These are phyloP conservation scores for Melanotaenia duboulayi DNA, from an alignment of 2,113 vertebrate genomes.

Conservation along the genomic window DNA sequence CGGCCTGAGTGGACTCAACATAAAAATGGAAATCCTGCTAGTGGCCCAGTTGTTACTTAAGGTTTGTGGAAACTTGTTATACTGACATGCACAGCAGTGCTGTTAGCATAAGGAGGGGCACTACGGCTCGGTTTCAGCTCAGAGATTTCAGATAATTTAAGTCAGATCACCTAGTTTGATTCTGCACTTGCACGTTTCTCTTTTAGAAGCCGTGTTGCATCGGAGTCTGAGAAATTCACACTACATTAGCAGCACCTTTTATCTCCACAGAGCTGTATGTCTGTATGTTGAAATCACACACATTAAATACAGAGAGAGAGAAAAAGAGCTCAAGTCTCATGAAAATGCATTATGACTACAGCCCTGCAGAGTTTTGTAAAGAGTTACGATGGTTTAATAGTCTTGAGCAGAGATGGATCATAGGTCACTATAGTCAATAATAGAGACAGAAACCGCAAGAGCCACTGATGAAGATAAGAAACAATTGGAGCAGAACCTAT, in stretches of 20 bases:
- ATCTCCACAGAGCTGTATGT: conserved; percentile 13
- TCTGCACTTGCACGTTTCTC: conserved; percentile 38
- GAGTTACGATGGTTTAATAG: conserved; percentile 47
- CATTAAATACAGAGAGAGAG: conserved; percentile 9
- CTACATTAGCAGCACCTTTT: conserved; percentile 42
- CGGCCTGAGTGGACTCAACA: conserved; percentile 58
- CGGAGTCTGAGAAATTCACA: conserved; percentile 10
- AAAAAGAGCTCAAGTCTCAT: conserved; percentile 40
- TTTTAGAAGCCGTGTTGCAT: conserved; percentile 34
- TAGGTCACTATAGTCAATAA: conserved; percentile 64
- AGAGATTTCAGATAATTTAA: conserved; percentile 52
- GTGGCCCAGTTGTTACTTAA: conserved; percentile 49
- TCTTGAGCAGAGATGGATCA: conserved; percentile 56
- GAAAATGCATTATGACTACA: conserved; percentile 58
- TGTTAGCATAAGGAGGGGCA: conserved; percentile 44
- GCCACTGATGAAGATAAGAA: conserved; percentile 72
- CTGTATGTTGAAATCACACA: conserved; percentile 31
- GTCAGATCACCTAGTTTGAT: conserved; percentile 26
- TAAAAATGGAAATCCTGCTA: conserved; percentile 48
- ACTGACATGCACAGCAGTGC: conserved; percentile 33
- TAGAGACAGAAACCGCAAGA: conserved; percentile 58
- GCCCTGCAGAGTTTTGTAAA: conserved; percentile 33
- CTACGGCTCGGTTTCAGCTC: conserved; percentile 43
- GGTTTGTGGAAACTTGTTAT: conserved; percentile 60
- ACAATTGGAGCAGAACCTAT: conserved; percentile 55